Evolutionary conservation across 2,888 invertebrate genomes (phyloP).

Genomic region (Cotesia congregata): DNA sequence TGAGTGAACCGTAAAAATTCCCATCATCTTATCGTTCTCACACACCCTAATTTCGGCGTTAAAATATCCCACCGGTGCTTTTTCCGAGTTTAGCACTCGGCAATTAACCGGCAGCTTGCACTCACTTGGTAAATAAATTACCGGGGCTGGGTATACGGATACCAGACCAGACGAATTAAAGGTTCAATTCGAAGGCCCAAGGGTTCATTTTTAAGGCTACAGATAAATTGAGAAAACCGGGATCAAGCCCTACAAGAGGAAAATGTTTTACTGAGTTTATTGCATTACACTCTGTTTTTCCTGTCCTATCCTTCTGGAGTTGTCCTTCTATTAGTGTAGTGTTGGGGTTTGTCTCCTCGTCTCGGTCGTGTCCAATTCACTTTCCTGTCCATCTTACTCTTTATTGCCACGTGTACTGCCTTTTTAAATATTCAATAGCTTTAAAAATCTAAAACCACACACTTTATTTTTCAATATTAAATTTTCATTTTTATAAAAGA

Average conservation of each 20-base stretch:
- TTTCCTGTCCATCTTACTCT: slow-evolving; percentile 44
- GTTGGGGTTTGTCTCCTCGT: slow-evolving; percentile 46
- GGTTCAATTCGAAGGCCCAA: neutral
- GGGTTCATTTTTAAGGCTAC: slow-evolving; percentile 14
- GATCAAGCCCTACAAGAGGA: slow-evolving; percentile 19
- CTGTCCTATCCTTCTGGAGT: slow-evolving; percentile 38
- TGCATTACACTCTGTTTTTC: slow-evolving; percentile 64
- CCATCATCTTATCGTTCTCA: slow-evolving; percentile 18
- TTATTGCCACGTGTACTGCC: slow-evolving; percentile 9
- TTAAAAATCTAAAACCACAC: neutral
- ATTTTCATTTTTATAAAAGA: too few relatives aligned
- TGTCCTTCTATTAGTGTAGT: slow-evolving; percentile 28
- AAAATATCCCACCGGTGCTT: slow-evolving; percentile 53
- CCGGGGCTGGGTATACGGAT: slow-evolving; percentile 45
- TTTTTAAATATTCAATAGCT: neutral
- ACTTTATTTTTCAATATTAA: neutral
- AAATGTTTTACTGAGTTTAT: slow-evolving; percentile 57
- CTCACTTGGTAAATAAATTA: slow-evolving; percentile 56
- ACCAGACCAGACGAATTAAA: slow-evolving; percentile 8
- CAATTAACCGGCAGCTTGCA: slow-evolving; percentile 63
- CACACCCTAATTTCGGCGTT: slow-evolving; percentile 7
- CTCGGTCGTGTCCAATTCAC: slow-evolving; percentile 53
- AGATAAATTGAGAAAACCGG: slow-evolving; percentile 14
- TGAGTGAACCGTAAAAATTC: slow-evolving; percentile 31
- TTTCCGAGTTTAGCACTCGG: slow-evolving; percentile 60